Conservation (phyloP, 1,140 invertebrate genomes). For the Panagrolaimus sp. region DNA sequence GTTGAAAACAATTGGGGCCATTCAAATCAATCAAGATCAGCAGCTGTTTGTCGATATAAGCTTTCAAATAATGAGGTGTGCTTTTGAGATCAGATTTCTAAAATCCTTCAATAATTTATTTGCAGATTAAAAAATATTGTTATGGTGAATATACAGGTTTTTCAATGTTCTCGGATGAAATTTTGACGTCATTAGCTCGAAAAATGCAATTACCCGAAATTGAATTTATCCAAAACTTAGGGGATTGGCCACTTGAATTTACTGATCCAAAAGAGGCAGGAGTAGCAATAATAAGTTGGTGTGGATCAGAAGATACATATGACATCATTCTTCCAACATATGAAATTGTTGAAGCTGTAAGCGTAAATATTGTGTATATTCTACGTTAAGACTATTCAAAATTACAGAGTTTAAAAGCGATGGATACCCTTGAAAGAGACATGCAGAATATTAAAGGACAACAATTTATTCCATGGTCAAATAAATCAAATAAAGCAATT, state of each 20-base stretch:
- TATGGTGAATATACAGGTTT: conserved; percentile 91
- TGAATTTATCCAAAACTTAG: conserved; percentile 85
- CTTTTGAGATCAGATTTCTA: conserved; percentile 56
- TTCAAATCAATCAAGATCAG: conserved; percentile 18
- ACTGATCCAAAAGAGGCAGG: conserved; percentile 60
- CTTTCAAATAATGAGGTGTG: conserved; percentile 71
- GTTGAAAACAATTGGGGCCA: conserved; percentile 21
- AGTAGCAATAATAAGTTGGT: conserved; percentile 89
- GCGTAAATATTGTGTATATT: neutral
- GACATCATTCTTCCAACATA: conserved; percentile 93
- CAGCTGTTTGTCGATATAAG: conserved; percentile 83
- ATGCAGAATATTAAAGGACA: conserved; percentile 20
- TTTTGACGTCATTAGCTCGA: conserved; percentile 73
- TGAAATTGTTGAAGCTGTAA: conserved; percentile 80
- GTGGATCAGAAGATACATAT: conserved; percentile 73
- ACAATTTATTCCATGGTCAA: conserved; percentile 65
- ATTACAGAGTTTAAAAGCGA: conserved; percentile 68
- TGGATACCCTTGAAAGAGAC: conserved; percentile 69
- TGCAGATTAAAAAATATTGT: conserved; percentile 74
- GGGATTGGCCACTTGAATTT: conserved; percentile 79
- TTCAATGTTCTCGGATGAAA: conserved; percentile 86
- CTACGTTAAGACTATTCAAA: neutral
- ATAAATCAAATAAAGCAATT: conserved; percentile 73
- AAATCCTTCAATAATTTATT: conserved; percentile 26
- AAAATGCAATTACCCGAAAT: conserved; percentile 79